Percentiles rank a stretch among this genome's conserved stretches.
Evolutionary conservation across 2,113 vertebrate species (phyloP).

Genomic region (Dermatemys mawii): DNA sequence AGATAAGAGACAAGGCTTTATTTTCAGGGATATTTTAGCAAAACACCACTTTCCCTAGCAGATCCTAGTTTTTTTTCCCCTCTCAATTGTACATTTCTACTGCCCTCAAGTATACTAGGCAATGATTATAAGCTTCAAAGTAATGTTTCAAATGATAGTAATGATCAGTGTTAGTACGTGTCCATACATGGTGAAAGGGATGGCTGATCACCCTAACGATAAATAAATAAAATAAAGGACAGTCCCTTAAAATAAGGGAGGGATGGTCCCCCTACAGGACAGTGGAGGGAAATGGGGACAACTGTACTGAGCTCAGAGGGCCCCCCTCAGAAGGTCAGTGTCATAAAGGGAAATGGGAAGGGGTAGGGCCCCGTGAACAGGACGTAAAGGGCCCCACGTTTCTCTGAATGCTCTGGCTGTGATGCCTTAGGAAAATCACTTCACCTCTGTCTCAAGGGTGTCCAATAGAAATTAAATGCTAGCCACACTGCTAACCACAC

Average conservation of each 20-base stretch:
- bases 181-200: not conserved
- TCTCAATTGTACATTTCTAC: not conserved
- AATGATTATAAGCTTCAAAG: not conserved
- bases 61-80: not conserved
- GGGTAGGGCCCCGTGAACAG: not conserved
- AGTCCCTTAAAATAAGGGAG: not conserved
- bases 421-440: not conserved
- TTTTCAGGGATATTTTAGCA: not conserved
- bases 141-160: not conserved
- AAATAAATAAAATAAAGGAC: not conserved
- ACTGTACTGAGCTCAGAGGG: not conserved
- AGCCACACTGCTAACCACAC: too few relatives aligned
- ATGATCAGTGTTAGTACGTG: not conserved
- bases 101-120: not conserved
- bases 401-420: not conserved
- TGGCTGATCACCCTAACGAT: not conserved
- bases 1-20: not conserved
- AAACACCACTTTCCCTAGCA: not conserved
- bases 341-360: not conserved
- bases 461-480: too few relatives aligned
- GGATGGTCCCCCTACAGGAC: not conserved
- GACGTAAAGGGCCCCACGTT: not conserved
- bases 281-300: not conserved
- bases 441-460: too few relatives aligned
- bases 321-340: not conserved